Conservation (phyloP, 1,140 invertebrate species). For the Adoxophyes honmai region DNA sequence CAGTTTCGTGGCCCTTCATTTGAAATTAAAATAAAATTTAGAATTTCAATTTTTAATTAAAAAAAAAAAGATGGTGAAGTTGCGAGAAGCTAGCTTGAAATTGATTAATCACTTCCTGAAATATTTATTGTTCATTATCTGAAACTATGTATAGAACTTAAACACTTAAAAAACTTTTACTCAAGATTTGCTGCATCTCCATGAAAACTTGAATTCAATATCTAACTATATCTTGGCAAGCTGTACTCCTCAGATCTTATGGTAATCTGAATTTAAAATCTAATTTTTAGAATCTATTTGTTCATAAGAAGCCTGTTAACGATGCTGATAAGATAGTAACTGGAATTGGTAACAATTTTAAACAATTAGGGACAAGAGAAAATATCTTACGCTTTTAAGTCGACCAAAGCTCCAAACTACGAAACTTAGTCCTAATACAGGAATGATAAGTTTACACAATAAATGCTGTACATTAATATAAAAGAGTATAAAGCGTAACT, state of each 20-base stretch:
- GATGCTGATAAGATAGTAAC: conserved; percentile 47
- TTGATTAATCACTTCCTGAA: too few species aligned
- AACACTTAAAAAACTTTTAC: conserved; percentile 15
- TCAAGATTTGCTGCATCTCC: conserved; percentile 18
- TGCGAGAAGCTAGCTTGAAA: too few species aligned
- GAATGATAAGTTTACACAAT: conserved; percentile 64
- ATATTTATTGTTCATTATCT: too few species aligned
- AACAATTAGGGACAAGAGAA: conserved; percentile 28
- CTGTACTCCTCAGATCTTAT: conserved; percentile 8
- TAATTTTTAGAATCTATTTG: conserved; percentile 1
- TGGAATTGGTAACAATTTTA: conserved; percentile 68
- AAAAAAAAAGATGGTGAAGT: too few species aligned
- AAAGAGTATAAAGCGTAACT: conserved; percentile 62
- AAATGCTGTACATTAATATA: conserved; percentile 66
- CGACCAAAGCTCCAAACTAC: conserved; percentile 38
- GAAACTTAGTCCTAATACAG: conserved; percentile 35
- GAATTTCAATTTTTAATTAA: too few species aligned
- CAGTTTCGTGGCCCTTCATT: too few species aligned
- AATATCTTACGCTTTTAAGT: conserved; percentile 35
- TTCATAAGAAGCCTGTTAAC: conserved; percentile 5
- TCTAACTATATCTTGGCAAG: conserved; percentile 5
- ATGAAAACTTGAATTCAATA: background rate
- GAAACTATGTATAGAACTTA: background rate
- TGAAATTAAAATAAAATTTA: too few species aligned
- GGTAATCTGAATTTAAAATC: background rate